Conservation (phyloP, 2,797 vertebrate species). For the Melanotaenia parkinsoni region DNA sequence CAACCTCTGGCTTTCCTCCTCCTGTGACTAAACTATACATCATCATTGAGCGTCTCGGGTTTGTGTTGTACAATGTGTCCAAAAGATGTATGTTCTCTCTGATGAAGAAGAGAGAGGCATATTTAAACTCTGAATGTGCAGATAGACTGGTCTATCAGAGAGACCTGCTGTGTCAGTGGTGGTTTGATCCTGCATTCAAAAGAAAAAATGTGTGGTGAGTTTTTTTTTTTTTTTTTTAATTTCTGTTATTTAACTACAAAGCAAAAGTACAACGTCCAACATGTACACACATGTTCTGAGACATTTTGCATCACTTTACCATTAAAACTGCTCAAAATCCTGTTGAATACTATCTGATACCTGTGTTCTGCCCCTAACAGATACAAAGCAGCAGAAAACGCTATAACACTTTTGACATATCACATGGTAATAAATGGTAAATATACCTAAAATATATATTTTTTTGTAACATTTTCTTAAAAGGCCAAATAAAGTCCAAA, state of each 20-base stretch:
- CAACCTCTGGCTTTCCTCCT: conserved; percentile 32
- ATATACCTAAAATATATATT: too few species aligned
- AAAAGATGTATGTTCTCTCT: conserved; percentile 61
- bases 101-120: conserved; percentile 58
- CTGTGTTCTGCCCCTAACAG: too few species aligned
- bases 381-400: too few species aligned
- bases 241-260: background rate
- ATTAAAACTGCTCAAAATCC: background rate
- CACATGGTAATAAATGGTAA: too few species aligned
- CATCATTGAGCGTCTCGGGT: conserved; percentile 30
- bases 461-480: too few species aligned
- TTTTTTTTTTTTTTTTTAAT: background rate
- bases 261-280: background rate
- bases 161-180: conserved; percentile 19
- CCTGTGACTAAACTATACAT: conserved; percentile 53
- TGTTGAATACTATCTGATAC: too few species aligned
- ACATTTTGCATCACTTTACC: too few species aligned
- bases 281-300: too few species aligned
- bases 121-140: conserved; percentile 48
- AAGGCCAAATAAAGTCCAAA: too few species aligned
- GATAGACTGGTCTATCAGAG: conserved; percentile 30
- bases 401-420: too few species aligned
- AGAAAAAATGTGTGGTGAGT: background rate
- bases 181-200: background rate
- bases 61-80: conserved; percentile 44